Evolutionary conservation across 2,113 vertebrate genomes (phyloP).

Genomic region (Gavia stellata): DNA sequence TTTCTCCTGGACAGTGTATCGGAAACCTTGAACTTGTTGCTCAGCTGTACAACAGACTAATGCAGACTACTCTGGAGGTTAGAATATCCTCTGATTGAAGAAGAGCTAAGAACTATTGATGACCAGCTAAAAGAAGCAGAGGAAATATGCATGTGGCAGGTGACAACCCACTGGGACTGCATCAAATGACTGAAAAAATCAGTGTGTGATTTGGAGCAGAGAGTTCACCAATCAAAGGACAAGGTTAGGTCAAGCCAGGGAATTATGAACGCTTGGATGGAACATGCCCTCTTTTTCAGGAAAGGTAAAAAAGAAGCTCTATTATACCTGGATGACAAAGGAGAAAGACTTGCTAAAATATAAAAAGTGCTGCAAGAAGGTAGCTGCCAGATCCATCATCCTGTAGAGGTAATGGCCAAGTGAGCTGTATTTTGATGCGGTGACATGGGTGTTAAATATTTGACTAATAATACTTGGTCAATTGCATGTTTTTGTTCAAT

Average conservation of each 20-base stretch:
- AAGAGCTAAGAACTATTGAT: conserved; percentile 68
- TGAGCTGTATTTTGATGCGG: background rate
- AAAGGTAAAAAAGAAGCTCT: conserved; percentile 73
- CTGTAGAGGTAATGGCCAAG: conserved; percentile 70
- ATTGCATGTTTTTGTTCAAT: background rate
- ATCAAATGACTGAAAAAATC: conserved; percentile 60
- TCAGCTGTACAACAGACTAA: conserved; percentile 78
- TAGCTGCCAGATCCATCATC: conserved; percentile 69
- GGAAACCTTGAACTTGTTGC: conserved; percentile 74
- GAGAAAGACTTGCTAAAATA: conserved; percentile 66
- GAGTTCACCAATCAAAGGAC: conserved; percentile 71
- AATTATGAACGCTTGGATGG: conserved; percentile 73
- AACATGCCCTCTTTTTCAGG: conserved; percentile 70
- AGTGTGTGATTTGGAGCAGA: conserved; percentile 61
- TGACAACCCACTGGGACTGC: conserved; percentile 69
- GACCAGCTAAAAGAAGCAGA: conserved; percentile 65
- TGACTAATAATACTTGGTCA: background rate
- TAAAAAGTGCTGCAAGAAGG: conserved; percentile 71
- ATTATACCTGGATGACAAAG: conserved; percentile 74
- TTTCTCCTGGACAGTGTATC: conserved; percentile 59
- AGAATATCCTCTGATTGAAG: conserved; percentile 73
- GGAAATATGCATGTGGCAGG: conserved; percentile 69
- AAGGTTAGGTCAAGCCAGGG: conserved; percentile 69
- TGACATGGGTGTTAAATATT: background rate
- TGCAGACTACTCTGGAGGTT: conserved; percentile 75